Conservation (phyloP, 2,113 vertebrate species). For the Physeter macrocephalus region DNA sequence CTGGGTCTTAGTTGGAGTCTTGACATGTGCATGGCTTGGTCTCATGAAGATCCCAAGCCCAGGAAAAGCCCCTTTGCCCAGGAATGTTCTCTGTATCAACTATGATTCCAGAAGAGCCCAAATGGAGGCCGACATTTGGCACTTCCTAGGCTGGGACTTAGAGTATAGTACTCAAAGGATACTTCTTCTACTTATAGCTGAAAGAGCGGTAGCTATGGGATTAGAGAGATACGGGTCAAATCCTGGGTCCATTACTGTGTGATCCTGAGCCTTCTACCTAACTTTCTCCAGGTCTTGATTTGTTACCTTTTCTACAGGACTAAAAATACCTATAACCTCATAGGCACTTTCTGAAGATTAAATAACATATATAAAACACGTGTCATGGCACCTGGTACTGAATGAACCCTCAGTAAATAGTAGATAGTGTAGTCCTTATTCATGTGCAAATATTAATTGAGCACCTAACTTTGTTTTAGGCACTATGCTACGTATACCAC, state of each 20-base stretch:
- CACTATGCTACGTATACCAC: neutral
- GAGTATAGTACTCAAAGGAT: neutral
- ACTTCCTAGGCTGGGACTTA: neutral
- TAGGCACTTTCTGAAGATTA: neutral
- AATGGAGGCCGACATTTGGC: neutral
- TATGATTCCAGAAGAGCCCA: neutral
- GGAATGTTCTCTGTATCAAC: neutral
- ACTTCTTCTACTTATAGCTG: neutral
- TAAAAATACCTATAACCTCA: neutral
- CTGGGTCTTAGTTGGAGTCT: neutral
- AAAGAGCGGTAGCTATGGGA: neutral
- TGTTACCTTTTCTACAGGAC: neutral
- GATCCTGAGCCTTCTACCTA: neutral
- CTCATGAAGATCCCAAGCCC: neutral
- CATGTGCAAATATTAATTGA: neutral
- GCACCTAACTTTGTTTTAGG: neutral
- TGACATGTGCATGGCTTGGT: neutral
- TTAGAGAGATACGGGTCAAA: neutral
- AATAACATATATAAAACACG: neutral
- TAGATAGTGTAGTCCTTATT: neutral
- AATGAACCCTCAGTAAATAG: neutral
- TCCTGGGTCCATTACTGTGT: neutral
- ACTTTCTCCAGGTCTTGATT: neutral
- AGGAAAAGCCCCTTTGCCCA: neutral
- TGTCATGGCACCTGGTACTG: neutral